Percentiles rank a stretch among this genome's conserved stretches.
These are phyloP conservation scores for Craniophora ligustri DNA, from an alignment of 2,888 invertebrate species.

Conservation along the genomic window DNA sequence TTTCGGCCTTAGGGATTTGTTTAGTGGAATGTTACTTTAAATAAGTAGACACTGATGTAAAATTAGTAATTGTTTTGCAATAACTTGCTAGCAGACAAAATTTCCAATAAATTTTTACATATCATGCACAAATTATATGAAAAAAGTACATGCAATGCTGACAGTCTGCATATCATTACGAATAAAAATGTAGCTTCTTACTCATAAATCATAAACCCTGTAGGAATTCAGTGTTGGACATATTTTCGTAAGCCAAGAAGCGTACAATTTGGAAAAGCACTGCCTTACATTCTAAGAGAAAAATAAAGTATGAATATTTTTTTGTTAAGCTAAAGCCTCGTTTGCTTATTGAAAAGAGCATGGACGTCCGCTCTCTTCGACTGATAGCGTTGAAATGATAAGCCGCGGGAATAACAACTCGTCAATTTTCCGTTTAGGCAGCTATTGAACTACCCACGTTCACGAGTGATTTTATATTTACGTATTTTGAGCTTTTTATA, in stretches of 20 bases:
- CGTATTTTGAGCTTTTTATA: constrained; percentile 84
- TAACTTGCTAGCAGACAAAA: constrained; percentile 52
- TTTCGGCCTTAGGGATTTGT: constrained; percentile 52
- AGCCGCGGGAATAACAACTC: constrained; percentile 52
- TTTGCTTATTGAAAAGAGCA: constrained; percentile 59
- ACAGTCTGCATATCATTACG: constrained; percentile 82
- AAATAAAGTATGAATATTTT: constrained; percentile 56
- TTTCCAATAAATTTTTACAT: constrained; percentile 69
- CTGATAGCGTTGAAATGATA: constrained; percentile 68
- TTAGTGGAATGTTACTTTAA: constrained; percentile 50
- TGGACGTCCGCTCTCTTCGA: constrained; percentile 70
- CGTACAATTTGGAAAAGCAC: constrained; percentile 79
- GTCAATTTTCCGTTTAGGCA: constrained; percentile 63
- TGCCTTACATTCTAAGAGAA: constrained; percentile 86
- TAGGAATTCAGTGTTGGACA: constrained; percentile 51
- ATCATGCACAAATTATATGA: constrained; percentile 81
- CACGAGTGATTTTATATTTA: constrained; percentile 65
- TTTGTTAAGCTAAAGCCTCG: constrained; percentile 69
- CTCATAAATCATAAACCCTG: constrained; percentile 52
- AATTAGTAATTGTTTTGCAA: constrained; percentile 56
- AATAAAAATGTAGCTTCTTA: constrained; percentile 57
- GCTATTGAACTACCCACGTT: constrained; percentile 69
- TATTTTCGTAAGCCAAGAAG: constrained; percentile 70
- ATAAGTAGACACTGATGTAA: constrained; percentile 56
- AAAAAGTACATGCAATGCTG: constrained; percentile 63